Conservation (phyloP, 64 coral and sea anemone genomes). For the Stylophora pistillata region DNA sequence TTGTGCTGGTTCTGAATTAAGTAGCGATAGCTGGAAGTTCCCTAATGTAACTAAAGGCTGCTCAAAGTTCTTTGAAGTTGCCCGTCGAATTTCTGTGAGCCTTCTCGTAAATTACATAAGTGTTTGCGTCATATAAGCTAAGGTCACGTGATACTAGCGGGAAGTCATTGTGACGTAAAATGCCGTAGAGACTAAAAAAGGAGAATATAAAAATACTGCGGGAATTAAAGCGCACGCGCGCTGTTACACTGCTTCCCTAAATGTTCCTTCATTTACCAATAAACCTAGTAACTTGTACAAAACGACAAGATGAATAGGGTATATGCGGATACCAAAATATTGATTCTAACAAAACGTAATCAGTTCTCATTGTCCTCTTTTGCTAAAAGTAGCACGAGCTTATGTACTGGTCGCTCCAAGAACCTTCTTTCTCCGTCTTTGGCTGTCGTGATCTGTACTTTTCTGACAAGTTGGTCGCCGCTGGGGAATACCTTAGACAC, state of each 20-base stretch:
- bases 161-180: no score
- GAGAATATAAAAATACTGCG: no score
- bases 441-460: constrained; percentile 38
- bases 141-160: no score
- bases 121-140: no score
- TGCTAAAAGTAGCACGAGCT: constrained; percentile 32
- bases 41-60: no score
- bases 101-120: not conserved
- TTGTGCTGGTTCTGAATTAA: not conserved
- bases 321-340: no score
- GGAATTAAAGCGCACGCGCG: not conserved
- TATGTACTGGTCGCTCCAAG: constrained; percentile 56
- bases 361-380: constrained; percentile 46
- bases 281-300: not conserved
- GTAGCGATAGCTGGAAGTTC: not conserved
- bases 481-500: constrained; percentile 26
- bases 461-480: constrained; percentile 36
- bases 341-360: not conserved
- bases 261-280: constrained; percentile 9
- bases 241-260: constrained; percentile 15
- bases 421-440: constrained; percentile 44
- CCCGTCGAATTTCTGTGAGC: not conserved
- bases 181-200: no score
- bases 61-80: no score
- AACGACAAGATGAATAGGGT: not conserved